phyloP scores from a whole-genome alignment of 2,113 vertebrate genomes.

The Pomatorhinus ruficollis region DNA sequence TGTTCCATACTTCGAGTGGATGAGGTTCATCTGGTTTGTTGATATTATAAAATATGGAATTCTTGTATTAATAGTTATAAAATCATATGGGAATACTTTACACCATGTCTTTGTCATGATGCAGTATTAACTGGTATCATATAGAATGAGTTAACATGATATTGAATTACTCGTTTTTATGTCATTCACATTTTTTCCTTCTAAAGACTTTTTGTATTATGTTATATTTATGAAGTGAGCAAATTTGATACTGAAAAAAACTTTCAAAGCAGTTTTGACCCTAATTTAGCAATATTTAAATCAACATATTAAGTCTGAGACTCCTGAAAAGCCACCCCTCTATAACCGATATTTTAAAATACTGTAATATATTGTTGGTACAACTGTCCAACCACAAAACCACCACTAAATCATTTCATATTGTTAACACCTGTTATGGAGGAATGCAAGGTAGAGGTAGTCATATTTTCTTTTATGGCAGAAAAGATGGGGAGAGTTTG shows the following conservation, averaged over 20 bases:
- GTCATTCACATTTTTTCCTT: constrained; percentile 62
- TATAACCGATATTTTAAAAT: constrained; percentile 1
- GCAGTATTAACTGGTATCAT: constrained; percentile 70
- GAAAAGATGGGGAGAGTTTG: background rate
- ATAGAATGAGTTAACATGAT: constrained; percentile 77
- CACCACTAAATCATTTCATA: background rate
- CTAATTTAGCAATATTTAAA: constrained; percentile 29
- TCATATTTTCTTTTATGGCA: background rate
- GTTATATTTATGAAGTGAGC: constrained; percentile 55
- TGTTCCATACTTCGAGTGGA: constrained; percentile 63
- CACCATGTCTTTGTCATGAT: constrained; percentile 73
- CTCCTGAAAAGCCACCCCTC: background rate
- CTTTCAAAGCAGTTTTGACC: background rate
- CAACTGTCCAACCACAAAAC: background rate
- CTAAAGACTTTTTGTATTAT: constrained; percentile 53
- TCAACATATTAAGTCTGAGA: background rate
- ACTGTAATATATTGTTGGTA: background rate
- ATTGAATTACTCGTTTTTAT: constrained; percentile 78
- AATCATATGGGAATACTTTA: constrained; percentile 81
- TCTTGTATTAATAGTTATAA: constrained; percentile 70
- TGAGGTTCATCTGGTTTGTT: constrained; percentile 76
- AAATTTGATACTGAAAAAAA: constrained; percentile 11
- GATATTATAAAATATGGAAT: constrained; percentile 79
- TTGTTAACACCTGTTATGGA: background rate
- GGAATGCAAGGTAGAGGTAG: background rate